A percentile compares a stretch with the other conserved stretches of the same genome.
Conservation (phyloP, 1,140 invertebrate genomes). For the Ostrea denselamellosa region DNA sequence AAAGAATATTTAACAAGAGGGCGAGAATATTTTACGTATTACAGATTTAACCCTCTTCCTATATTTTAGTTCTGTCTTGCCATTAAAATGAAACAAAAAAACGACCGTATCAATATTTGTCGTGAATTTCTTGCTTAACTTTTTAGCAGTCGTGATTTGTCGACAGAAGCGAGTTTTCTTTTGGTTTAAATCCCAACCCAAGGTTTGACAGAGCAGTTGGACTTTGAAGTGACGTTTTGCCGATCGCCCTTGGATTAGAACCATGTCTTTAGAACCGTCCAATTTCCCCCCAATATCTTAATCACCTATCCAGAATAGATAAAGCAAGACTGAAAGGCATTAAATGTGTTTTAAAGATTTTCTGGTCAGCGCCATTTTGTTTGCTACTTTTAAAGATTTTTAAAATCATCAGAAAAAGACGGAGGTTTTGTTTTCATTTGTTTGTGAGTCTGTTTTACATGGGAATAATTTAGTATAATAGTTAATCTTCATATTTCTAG, state of each 20-base stretch:
- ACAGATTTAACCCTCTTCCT: neutral
- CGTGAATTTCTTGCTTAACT: neutral
- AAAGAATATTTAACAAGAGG: neutral
- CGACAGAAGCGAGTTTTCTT: neutral
- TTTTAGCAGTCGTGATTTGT: neutral
- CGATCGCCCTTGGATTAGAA: neutral
- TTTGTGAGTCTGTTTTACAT: no score
- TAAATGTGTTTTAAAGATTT: neutral
- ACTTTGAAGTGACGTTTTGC: neutral
- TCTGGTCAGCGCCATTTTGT: neutral
- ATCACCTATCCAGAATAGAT: neutral
- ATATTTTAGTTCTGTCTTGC: no score
- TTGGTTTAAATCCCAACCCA: constrained; percentile 6
- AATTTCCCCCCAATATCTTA: neutral
- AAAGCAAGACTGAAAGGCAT: neutral
- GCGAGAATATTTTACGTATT: neutral
- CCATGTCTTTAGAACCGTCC: neutral
- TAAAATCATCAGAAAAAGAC: neutral
- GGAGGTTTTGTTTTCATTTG: no score
- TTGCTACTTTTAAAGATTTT: no score
- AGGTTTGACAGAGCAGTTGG: neutral
- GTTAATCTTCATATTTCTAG: no score
- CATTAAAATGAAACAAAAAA: neutral
- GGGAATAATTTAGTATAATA: no score
- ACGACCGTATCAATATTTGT: constrained; percentile 13